Percentiles rank a stretch among this genome's conserved stretches.
Conservation (phyloP, 2,113 vertebrate species). For the Ancistrus triradiatus region DNA sequence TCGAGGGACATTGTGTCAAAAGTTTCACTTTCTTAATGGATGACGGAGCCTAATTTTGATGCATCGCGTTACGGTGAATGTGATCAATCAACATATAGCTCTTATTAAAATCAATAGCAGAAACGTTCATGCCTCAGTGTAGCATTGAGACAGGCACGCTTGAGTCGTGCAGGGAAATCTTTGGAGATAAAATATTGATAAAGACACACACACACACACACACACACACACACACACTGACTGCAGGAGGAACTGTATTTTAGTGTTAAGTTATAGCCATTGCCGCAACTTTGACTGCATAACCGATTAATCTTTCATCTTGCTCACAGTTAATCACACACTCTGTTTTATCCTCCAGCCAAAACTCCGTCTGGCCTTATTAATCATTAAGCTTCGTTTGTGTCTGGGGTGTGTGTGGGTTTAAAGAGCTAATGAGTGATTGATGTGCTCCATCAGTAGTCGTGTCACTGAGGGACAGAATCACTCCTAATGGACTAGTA, state of each 20-base stretch:
- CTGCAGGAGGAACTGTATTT: slow-evolving; percentile 6
- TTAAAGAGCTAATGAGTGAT: slow-evolving; percentile 27
- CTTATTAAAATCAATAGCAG: too few species aligned
- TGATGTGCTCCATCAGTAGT: slow-evolving; percentile 9
- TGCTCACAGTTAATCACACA: slow-evolving; percentile 26
- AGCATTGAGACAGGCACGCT: too few species aligned
- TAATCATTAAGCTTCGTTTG: slow-evolving; percentile 18
- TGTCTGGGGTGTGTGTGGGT: slow-evolving; percentile 7
- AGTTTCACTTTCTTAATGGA: too few species aligned
- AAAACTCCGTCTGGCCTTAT: slow-evolving; percentile 24
- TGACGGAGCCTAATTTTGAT: too few species aligned
- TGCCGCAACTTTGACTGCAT: slow-evolving; percentile 11
- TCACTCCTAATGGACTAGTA: slow-evolving; percentile 25
- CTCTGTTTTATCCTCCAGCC: slow-evolving; percentile 19
- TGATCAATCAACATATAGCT: too few species aligned
- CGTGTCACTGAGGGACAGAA: too few species aligned
- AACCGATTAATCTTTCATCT: slow-evolving; percentile 27
- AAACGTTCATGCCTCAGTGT: too few species aligned
- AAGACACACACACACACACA: neutral
- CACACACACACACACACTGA: neutral
- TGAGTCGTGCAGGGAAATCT: too few species aligned
- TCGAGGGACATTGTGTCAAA: too few species aligned
- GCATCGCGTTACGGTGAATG: too few species aligned
- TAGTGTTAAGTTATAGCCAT: slow-evolving; percentile 13
- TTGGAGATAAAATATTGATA: too few species aligned